Evolutionary conservation across 2,113 vertebrate genomes (phyloP), one percentile per base, ranked within the genome.

Genomic region (Ptychochromis oligacanthus): DNA sequence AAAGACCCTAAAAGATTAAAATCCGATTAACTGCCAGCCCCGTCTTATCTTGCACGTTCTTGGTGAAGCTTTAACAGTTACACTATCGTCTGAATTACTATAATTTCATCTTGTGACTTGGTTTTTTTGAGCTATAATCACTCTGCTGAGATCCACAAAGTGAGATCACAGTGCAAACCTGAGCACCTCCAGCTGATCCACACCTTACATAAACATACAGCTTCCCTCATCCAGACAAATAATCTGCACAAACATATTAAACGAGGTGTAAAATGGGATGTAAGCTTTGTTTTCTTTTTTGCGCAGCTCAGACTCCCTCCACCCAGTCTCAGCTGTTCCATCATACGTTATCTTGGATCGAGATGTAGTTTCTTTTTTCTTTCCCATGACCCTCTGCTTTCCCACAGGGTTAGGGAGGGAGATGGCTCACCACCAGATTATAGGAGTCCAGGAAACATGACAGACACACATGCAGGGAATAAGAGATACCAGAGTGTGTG

Each of bases 381-480:
- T 72, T 90, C 70, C 82, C 91, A 89, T 75, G 79, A 77, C 72
- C 74, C 15, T 0, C 56, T 5, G 74, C 34, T 31, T 61, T 87
- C 80, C 70, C 80, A 80, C 55, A 46, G 75, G n/a, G n/a, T n/a
- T n/a, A n/a, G n/a, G n/a, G n/a, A 38, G 31, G 31, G 7, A 72
- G 54, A 75, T 55, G 17, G 36, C 55, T 10, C 88, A 79, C 20
- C 28, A 78, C 59, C 60, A 84, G 58, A 78, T 77, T 43, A 57
- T 36, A 40, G 72, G 54, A 77, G 56, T 36, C 34, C 86, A 91
- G 87, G 90, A 88, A 87, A 40, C 49, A 38, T 8, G 0, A 59
- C 58, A 75, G 58, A 80, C 58, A 75, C 46, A 55, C 70, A 75
- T 28, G 34, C 12, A 24, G 31, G 2, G 0, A 74, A 26, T 56